These are phyloP conservation scores for Drosophila quinaria DNA, from an alignment of 2,888 invertebrate species.

Conservation along the genomic window DNA sequence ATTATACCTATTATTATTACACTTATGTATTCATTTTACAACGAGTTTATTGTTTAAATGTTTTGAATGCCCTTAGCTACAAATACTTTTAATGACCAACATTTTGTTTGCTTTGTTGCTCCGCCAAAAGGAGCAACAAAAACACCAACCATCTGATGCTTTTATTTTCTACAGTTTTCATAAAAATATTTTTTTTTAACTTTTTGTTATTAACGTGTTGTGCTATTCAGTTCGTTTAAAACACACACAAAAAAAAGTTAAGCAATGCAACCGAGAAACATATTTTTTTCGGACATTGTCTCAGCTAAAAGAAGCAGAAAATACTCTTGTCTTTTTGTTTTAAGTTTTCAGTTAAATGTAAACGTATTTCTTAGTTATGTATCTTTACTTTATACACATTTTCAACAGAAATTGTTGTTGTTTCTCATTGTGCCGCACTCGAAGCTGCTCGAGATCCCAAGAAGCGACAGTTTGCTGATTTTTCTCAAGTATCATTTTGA, in stretches of 20 bases:
- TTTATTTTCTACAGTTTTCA: conserved; percentile 28
- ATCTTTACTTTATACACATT: conserved; percentile 56
- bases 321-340: conserved; percentile 54
- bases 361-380: conserved; percentile 49
- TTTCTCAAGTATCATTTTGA: conserved; percentile 48
- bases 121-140: conserved; percentile 24
- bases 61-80: conserved; percentile 74
- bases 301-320: conserved; percentile 52
- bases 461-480: conserved; percentile 35
- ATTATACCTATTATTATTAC: conserved; percentile 11
- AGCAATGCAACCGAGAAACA: conserved; percentile 32
- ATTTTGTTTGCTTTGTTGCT: conserved; percentile 43
- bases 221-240: conserved; percentile 59
- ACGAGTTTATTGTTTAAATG: conserved; percentile 37
- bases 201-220: conserved; percentile 53
- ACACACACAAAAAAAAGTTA: conserved; percentile 29
- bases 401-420: conserved; percentile 80
- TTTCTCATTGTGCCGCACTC: conserved; percentile 69
- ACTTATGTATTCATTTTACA: conserved; percentile 6
- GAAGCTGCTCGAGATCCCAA: conserved; percentile 44
- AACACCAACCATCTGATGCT: conserved; percentile 59
- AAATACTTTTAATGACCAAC: conserved; percentile 47
- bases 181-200: conserved; percentile 6
- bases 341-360: conserved; percentile 43
- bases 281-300: conserved; percentile 35